A percentile compares a stretch with the other conserved stretches of the same genome.
These are phyloP conservation scores for Spicauda simplicius DNA, from an alignment of 2,888 invertebrate species.

Conservation along the genomic window DNA sequence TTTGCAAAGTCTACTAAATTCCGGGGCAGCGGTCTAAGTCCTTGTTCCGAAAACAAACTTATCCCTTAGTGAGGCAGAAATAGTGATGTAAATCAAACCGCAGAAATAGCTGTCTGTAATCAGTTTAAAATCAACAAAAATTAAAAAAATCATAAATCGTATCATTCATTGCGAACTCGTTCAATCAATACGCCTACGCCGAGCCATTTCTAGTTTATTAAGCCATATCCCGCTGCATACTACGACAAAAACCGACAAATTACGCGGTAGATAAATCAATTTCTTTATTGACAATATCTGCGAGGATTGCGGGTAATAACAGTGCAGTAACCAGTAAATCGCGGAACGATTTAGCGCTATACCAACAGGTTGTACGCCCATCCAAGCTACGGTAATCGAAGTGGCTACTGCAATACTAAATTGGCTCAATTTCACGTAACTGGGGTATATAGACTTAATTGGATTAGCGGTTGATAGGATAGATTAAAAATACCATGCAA, in stretches of 20 bases:
- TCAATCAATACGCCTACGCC: no score
- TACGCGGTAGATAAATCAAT: slow-evolving; percentile 14
- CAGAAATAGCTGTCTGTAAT: no score
- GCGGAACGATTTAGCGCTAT: slow-evolving; percentile 26
- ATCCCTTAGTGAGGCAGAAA: no score
- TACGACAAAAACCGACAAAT: slow-evolving; percentile 7
- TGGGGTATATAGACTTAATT: slow-evolving; percentile 34
- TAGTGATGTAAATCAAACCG: no score
- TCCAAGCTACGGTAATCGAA: slow-evolving; percentile 28
- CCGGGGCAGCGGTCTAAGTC: no score
- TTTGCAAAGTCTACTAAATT: no score
- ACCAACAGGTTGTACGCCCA: slow-evolving; percentile 35
- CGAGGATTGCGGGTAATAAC: slow-evolving; percentile 13
- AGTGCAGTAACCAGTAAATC: slow-evolving; percentile 32
- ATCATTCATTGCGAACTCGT: no score
- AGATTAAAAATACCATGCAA: slow-evolving; percentile 23
- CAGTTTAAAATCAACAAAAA: no score
- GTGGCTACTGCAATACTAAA: slow-evolving; percentile 31
- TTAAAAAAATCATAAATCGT: no score
- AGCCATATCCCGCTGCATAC: slow-evolving; percentile 7
- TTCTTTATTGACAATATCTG: slow-evolving; percentile 19
- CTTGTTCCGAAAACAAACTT: no score
- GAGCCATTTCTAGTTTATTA: neutral
- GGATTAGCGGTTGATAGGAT: slow-evolving; percentile 33
- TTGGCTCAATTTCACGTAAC: slow-evolving; percentile 36